Base-by-base conservation (phyloP, 2,888 invertebrate genomes). In the Athripsodes cinereus region DNA sequence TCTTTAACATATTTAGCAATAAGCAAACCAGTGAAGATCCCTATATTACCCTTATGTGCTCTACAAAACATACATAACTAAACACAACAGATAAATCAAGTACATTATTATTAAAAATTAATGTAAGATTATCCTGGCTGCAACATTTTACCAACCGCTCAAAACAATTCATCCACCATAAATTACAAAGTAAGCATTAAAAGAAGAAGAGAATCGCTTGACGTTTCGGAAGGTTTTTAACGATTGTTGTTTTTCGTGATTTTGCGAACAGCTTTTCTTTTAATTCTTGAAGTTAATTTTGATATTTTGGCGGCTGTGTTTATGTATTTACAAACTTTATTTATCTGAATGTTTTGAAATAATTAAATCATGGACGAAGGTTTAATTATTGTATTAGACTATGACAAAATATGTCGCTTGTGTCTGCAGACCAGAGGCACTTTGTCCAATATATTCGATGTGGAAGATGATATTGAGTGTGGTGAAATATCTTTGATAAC, bases 321-420 rank as follows among this genome's bases (percentile, higher is more conserved):
- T 40, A n/a, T 13, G 40, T 40, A 26, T 3, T 6, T 26, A 10
- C 10, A 26, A 40, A 40, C 13, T 40, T 40, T 13, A 40, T 40
- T 40, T 40, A 13, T 8, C 13, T 3, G 2, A 13, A 40, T n/a
- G 2, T 8, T 40, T 40, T 2, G 13, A 13, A 5, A 40, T 40
- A n/a, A 31, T 8, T 31, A 16, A 47, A 47, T 20, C 5, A 66
- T 65, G 66, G 63, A 65, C 20, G 64, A 62, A 20, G 65, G 62
- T 35, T 26, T 66, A 2, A 50, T 67, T 21, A 52, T 66, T 20
- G 62, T 66, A 16, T 59, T 66, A 21, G 65, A 65, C 51, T 65
- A 64, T 53, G 65, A 65, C 10, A 63, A 63, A 47, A 63, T 67
- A 46, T 67, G 67, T 55, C 63, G 67, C 10, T 56, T 67, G 35